Base-by-base conservation (phyloP, 2,113 vertebrate genomes). In the Microcebus murinus region DNA sequence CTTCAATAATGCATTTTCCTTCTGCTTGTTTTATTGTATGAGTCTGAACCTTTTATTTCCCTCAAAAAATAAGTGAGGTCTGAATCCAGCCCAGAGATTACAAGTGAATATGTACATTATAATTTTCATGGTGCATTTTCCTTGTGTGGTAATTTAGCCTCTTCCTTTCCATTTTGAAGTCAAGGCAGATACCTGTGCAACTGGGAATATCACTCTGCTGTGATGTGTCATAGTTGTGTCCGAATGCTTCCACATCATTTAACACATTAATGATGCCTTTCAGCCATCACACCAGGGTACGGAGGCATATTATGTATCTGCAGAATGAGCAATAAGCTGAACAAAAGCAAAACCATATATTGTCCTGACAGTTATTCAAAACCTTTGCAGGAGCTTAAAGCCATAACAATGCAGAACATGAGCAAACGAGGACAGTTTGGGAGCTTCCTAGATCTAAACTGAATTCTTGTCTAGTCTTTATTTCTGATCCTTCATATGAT, bases 211-310 rank as follows among this genome's bases (percentile, higher is more conserved):
- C 42, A 65, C 15, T 42, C 50, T 91, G 11, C 65, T 57, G 8
- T 27, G 31, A 68, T 79, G 48, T 59, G 50, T 68, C 71, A 11
- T 0, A 21, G 61, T 18, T 18, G 39, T 87, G 55, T 65, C 42
- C 55, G 61, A 89, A 70, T 8, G 27, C 73, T 93, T 92, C 59
- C 23, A 36, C 50, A 42, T 52, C 86, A 50, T 79, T 95, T 94
- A 80, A 61, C 52, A 90, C 34, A 31, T 91, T 50, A 92, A 88
- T 92, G 67, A 86, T 89, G 59, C n/a, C 93, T 91, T 96, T 98
- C 83, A 96, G 61, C 42, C 27, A 73, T 79, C 83, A 79, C 7
- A 10, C 23, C 4, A 20, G 59, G 25, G 27, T 94, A 67, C 74
- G 10, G 42, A 73, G n/a, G 14, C 25, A 83, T 15, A 67, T 79